phyloP scores from a whole-genome alignment of 2,113 vertebrate genomes.

The Grantiella picta region DNA sequence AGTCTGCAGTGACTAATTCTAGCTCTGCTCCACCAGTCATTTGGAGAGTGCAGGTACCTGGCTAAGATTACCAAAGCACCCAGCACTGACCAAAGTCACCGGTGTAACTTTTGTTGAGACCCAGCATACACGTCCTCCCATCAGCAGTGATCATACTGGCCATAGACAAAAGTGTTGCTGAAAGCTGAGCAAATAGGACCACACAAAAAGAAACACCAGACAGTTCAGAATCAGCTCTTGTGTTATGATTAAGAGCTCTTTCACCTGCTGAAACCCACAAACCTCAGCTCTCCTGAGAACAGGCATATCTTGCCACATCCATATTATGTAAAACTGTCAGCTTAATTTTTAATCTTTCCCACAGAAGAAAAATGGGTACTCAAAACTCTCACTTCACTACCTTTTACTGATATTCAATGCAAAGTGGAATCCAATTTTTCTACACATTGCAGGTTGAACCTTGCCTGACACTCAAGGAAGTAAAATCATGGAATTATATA shows the following conservation, averaged over 20 bases:
- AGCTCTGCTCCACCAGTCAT: background rate
- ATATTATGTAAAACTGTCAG: background rate
- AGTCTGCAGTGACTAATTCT: background rate
- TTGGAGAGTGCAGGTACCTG: background rate
- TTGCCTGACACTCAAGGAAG: background rate
- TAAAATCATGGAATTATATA: background rate
- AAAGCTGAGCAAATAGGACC: background rate
- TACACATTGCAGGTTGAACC: background rate
- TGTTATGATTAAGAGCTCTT: background rate
- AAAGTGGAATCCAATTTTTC: background rate
- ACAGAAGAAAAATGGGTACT: background rate
- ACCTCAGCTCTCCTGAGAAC: background rate
- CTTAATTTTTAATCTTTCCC: background rate
- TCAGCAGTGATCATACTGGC: background rate
- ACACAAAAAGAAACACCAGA: background rate
- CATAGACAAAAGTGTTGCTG: background rate
- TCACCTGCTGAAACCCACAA: background rate
- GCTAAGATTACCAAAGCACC: background rate
- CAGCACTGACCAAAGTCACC: background rate
- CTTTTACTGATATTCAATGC: background rate
- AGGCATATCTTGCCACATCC: background rate
- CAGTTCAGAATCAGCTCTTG: background rate
- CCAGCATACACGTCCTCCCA: background rate
- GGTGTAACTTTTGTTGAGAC: background rate
- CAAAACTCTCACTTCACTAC: background rate